phyloP scores from a whole-genome alignment of 2,888 invertebrate species.

The Melieria crassipennis region DNA sequence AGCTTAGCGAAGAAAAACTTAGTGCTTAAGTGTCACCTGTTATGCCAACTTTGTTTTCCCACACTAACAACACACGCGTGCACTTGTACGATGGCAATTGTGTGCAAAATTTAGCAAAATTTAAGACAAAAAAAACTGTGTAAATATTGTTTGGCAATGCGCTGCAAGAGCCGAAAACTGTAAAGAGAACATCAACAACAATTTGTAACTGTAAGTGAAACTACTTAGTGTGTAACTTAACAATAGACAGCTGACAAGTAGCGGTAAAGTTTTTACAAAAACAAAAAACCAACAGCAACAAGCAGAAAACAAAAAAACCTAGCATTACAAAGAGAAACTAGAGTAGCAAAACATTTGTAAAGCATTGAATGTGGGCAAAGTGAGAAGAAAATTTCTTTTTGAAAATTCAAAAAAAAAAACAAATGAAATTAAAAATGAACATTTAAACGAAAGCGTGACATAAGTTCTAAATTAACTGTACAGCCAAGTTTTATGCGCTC shows the following conservation, averaged over 20 bases:
- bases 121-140: slow-evolving; percentile 9
- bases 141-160: neutral
- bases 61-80: too few relatives aligned
- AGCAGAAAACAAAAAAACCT: neutral
- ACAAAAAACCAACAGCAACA: too few relatives aligned
- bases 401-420: slow-evolving; percentile 7
- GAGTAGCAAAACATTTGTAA: too few relatives aligned
- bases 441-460: slow-evolving; percentile 49
- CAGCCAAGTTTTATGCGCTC: neutral
- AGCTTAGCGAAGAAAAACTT: too few relatives aligned
- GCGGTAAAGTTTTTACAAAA: too few relatives aligned
- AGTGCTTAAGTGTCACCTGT: neutral
- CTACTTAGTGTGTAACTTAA: too few relatives aligned
- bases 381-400: neutral
- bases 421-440: slow-evolving; percentile 17
- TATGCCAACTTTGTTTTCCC: too few relatives aligned
- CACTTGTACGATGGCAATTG: too few relatives aligned
- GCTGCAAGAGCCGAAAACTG: slow-evolving; percentile 31
- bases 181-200: slow-evolving; percentile 32
- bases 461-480: slow-evolving; percentile 53
- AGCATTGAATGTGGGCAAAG: neutral
- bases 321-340: neutral
- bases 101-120: neutral
- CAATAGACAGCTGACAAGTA: too few relatives aligned
- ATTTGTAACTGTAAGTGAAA: neutral